phyloP scores from a whole-genome alignment of 2,113 vertebrate genomes.

The Chunga burmeisteri region DNA sequence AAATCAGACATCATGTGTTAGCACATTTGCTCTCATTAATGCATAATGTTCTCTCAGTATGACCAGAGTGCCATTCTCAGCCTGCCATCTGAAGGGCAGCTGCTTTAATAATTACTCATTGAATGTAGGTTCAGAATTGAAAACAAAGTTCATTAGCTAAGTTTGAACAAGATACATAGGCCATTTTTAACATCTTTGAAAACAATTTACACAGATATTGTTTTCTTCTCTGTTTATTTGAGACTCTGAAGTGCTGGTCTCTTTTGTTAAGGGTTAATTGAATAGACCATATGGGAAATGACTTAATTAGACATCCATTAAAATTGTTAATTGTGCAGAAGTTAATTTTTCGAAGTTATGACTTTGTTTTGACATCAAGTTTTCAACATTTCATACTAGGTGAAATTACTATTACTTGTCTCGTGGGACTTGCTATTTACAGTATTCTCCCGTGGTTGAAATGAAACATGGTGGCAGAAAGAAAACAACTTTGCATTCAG shows the following conservation, averaged over 20 bases:
- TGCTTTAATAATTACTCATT: background rate
- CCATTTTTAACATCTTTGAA: background rate
- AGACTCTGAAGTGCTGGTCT: background rate
- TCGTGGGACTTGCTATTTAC: background rate
- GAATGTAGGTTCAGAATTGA: background rate
- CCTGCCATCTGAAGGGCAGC: background rate
- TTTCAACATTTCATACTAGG: background rate
- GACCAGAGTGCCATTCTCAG: background rate
- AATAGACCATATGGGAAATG: constrained; percentile 1
- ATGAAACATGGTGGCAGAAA: background rate
- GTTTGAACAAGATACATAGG: background rate
- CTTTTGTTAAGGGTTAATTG: constrained; percentile 39
- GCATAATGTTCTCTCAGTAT: background rate
- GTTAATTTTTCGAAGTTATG: background rate
- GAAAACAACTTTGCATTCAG: background rate
- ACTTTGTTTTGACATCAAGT: background rate
- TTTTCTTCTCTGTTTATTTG: background rate
- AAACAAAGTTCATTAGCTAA: background rate
- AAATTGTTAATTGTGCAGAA: constrained; percentile 1
- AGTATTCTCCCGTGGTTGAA: background rate
- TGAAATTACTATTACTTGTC: background rate
- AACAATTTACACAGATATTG: background rate
- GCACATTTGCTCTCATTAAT: background rate
- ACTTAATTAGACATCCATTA: constrained; percentile 15
- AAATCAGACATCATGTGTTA: background rate